Evolutionary conservation across 2,888 invertebrate species (phyloP), one percentile per base, ranked within the genome.

Genomic region (Drosophila diplacantha): DNA sequence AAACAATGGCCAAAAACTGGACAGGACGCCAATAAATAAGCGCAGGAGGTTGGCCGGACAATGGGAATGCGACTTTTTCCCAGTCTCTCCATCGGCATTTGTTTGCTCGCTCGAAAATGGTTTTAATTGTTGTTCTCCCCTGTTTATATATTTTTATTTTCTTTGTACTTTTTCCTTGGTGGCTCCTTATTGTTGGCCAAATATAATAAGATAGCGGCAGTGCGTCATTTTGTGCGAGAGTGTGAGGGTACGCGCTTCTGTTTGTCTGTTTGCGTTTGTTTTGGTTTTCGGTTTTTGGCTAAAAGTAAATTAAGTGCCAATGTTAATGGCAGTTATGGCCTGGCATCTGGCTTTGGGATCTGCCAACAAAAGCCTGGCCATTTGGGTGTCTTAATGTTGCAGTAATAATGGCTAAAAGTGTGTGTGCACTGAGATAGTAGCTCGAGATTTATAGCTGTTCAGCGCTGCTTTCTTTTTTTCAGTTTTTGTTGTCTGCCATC

Each of bases 311-410:
- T 83, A 83, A 78, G 83, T 78, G 78, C 73, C 78, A 78, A 78
- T 83, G 78, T 81, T 78, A 83, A 83, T 83, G 78, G 78, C 83
- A 82, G 77, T 77, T 77, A 77, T 82, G 81, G 80, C 74, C 68
- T 43, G 69, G 65, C 83, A 79, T 82, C 74, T 82, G 81, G 81
- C 81, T 77, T 81, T 59, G 61, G 80, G 69, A 70, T 63, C 60
- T 39, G 59, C 68, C 60, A 63, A 61, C 70, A 69, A 62, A 65
- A 75, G 72, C 65, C 69, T 58, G 67, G 65, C 81, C 73, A 81
- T 83, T 78, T 81, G 78, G 79, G 75, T 83, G 83, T 72, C 78
- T 75, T 78, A 78, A 83, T 78, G 79, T 67, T 65, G 73, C 79
- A 65, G 75, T 78, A 78, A 78, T 83, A 78, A 78, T 81, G 64